These are phyloP conservation scores for Pantelozetes paolii DNA, from an alignment of 2,888 invertebrate genomes.

Conservation along the genomic window DNA sequence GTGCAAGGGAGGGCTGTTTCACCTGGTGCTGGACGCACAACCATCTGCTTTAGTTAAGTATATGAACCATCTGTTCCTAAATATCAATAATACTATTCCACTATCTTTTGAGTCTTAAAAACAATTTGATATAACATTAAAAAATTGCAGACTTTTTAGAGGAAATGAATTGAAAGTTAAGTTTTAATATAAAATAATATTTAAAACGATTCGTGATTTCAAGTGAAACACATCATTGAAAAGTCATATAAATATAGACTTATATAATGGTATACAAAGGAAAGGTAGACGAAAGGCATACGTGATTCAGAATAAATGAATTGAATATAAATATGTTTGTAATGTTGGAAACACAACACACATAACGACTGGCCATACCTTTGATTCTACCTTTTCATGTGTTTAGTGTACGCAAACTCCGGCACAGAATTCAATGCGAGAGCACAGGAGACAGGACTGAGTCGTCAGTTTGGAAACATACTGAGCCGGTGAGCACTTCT, in stretches of 20 bases:
- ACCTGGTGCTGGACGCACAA: slow-evolving; percentile 17
- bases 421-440: not conserved
- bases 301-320: slow-evolving; percentile 32
- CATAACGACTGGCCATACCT: not conserved
- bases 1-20: slow-evolving; percentile 14
- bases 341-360: not conserved
- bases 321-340: slow-evolving; percentile 32
- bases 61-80: slow-evolving; percentile 36
- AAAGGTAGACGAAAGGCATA: too few species aligned
- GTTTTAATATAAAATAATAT: slow-evolving; percentile 7
- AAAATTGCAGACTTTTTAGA: not conserved
- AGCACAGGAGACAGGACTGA: not conserved
- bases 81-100: slow-evolving; percentile 27
- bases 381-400: slow-evolving; percentile 29
- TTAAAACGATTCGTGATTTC: not conserved
- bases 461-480: slow-evolving; percentile 34
- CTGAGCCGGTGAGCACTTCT: slow-evolving; percentile 32
- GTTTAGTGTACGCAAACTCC: slow-evolving; percentile 30
- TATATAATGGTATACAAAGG: too few species aligned
- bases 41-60: slow-evolving; percentile 35
- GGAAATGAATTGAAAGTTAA: not conserved
- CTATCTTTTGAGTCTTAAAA: slow-evolving; percentile 14
- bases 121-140: not conserved
- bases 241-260: slow-evolving; percentile 13
- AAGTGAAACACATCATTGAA: not conserved